phyloP scores from a whole-genome alignment of 2,888 invertebrate genomes.

The Pandemis corylana region DNA sequence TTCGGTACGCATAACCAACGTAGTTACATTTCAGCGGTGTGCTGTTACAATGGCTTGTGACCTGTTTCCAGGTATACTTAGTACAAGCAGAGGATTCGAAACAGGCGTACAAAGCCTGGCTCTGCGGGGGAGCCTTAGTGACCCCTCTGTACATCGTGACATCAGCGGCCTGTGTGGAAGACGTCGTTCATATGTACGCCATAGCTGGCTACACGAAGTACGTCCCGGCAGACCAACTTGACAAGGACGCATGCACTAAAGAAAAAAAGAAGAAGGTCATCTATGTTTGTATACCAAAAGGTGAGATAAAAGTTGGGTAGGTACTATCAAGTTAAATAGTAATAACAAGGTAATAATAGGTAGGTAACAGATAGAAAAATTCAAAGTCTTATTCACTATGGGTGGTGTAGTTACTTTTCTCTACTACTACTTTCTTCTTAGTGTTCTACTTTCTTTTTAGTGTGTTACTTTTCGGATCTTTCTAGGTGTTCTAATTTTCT shows the following conservation, averaged over 20 bases:
- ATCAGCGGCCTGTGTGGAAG: slow-evolving; percentile 57
- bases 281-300: slow-evolving; percentile 45
- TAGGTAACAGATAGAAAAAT: too few relatives aligned
- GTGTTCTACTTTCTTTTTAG: too few relatives aligned
- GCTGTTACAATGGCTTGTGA: too few relatives aligned
- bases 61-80: slow-evolving; percentile 49
- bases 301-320: slow-evolving; percentile 20
- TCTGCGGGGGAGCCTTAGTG: slow-evolving; percentile 57
- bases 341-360: too few relatives aligned
- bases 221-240: slow-evolving; percentile 47
- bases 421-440: too few relatives aligned
- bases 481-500: too few relatives aligned
- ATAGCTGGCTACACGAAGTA: slow-evolving; percentile 58
- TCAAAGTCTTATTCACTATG: too few relatives aligned
- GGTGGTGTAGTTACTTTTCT: too few relatives aligned
- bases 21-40: too few relatives aligned
- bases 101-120: slow-evolving; percentile 52
- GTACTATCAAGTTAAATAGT: too few relatives aligned
- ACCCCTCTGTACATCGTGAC: slow-evolving; percentile 49
- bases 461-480: too few relatives aligned
- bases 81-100: slow-evolving; percentile 46
- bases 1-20: too few relatives aligned
- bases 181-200: slow-evolving; percentile 53
- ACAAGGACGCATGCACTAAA: slow-evolving; percentile 53
- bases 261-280: slow-evolving; percentile 58